Evolutionary conservation across 2,113 vertebrate species (phyloP), one percentile per base, ranked within the genome.

Genomic region (Centropristis striata): DNA sequence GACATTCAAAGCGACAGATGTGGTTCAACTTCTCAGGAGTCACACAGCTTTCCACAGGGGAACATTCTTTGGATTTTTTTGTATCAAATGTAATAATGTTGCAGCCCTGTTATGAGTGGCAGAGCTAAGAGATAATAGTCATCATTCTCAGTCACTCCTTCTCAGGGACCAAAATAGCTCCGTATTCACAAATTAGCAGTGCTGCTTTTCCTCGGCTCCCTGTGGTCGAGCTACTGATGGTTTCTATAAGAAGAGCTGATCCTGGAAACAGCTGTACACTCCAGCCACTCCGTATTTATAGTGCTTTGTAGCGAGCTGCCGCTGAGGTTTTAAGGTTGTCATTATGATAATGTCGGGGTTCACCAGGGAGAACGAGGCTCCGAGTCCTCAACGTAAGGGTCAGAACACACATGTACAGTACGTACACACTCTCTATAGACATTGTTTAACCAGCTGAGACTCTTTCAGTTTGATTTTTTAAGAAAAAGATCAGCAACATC

Each of bases 331-430:
- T 12, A 76, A 82, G 60, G 86, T 71, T 91, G 83, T 92, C 71
- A 92, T 92, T 93, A 91, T 77, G 37, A 51, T 93, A 91, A 91
- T 91, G 87, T 15, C 1, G 59, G 90, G 91, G 57, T 92, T 86
- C 3, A 16, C 36, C 74, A 23, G 66, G 15, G 20, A 13, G 58
- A 32, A 49, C 58, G 55, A 50, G 13, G 13, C 37, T 44, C 63
- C 0, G 57, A 72, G 66, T 53, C 60, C 28, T 70, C 42, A 72
- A 57, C 20, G 16, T 55, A 16, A 80, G 10, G 15, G 11, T 70
- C 75, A 77, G 53, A 44, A 3, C n/a, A 58, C 64, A 67, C 67
- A 65, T 23, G 23, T 71, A 69, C 67, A 68, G 78, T 8, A 63
- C 18, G 49, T 39, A 51, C 27, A n/a, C 49, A 12, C 3, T 16